A percentile compares a stretch with the other conserved stretches of the same genome.
These are phyloP conservation scores for Okamejei kenojei DNA, from an alignment of 2,797 vertebrate species.

Conservation along the genomic window DNA sequence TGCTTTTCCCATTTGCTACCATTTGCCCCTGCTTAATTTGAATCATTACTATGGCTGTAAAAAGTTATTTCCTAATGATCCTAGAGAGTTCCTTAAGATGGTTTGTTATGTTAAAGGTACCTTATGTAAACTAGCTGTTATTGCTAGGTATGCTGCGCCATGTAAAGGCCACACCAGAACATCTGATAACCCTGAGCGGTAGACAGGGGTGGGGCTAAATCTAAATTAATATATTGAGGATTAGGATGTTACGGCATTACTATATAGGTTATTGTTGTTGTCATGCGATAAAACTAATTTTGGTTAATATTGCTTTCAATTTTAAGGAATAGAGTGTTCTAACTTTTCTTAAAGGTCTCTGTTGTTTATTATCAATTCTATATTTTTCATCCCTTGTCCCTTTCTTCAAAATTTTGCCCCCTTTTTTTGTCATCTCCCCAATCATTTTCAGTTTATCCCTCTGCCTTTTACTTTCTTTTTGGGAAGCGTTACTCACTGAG, in stretches of 20 bases:
- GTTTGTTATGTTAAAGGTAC: no score
- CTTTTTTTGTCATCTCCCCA: not conserved
- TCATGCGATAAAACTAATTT: not conserved
- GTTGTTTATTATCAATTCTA: not conserved
- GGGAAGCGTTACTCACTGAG: not conserved
- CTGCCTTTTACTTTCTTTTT: not conserved
- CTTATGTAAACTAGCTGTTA: no score
- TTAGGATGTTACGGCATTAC: not conserved
- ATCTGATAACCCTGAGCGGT: not conserved
- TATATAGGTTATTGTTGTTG: not conserved
- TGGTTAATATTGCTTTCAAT: not conserved
- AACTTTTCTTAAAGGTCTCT: not conserved
- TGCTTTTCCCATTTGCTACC: not conserved
- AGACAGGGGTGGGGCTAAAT: not conserved
- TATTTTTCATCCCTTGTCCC: not conserved
- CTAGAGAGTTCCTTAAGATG: no score
- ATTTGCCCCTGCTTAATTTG: not conserved
- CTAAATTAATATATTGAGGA: not conserved
- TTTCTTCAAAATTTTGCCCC: not conserved
- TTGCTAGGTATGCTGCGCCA: not conserved
- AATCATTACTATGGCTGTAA: not conserved
- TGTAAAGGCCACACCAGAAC: not conserved
- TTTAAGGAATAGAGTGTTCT: not conserved
- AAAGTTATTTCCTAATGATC: no score
- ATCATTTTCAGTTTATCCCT: not conserved